phyloP scores from a whole-genome alignment of 2,888 invertebrate species.

The Lamproptera curius region DNA sequence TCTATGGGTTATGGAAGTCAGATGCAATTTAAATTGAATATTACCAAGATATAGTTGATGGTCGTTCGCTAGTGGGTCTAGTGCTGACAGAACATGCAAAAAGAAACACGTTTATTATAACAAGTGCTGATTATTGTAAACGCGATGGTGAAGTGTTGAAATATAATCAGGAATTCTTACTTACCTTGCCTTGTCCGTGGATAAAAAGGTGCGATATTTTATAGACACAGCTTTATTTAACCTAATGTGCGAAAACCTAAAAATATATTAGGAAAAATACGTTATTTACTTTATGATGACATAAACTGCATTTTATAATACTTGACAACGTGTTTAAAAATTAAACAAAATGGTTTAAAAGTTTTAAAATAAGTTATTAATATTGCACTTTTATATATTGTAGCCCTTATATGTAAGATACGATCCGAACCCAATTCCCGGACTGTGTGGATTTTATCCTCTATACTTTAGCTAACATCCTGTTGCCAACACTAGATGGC shows the following conservation, averaged over 20 bases:
- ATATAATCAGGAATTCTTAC: constrained; percentile 65
- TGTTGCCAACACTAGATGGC: constrained; percentile 66
- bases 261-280: too few species aligned
- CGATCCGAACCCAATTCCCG: constrained; percentile 65
- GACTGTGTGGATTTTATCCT: constrained; percentile 55
- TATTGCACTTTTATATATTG: too few species aligned
- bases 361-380: not conserved
- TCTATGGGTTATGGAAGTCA: too few species aligned
- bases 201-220: constrained; percentile 41
- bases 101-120: constrained; percentile 53
- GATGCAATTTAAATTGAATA: constrained; percentile 58
- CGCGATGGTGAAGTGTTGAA: constrained; percentile 56
- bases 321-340: too few species aligned
- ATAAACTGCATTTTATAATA: not conserved
- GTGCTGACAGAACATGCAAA: constrained; percentile 39
- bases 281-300: too few species aligned
- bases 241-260: not conserved
- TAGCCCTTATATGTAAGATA: constrained; percentile 67
- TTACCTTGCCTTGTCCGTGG: constrained; percentile 54
- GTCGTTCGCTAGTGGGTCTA: constrained; percentile 48
- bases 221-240: too few species aligned
- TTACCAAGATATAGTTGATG: constrained; percentile 60
- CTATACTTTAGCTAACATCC: constrained; percentile 61
- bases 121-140: constrained; percentile 64
- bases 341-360: not conserved